These are phyloP conservation scores for Syrrhaptes paradoxus DNA, from an alignment of 2,113 vertebrate genomes.

Conservation along the genomic window DNA sequence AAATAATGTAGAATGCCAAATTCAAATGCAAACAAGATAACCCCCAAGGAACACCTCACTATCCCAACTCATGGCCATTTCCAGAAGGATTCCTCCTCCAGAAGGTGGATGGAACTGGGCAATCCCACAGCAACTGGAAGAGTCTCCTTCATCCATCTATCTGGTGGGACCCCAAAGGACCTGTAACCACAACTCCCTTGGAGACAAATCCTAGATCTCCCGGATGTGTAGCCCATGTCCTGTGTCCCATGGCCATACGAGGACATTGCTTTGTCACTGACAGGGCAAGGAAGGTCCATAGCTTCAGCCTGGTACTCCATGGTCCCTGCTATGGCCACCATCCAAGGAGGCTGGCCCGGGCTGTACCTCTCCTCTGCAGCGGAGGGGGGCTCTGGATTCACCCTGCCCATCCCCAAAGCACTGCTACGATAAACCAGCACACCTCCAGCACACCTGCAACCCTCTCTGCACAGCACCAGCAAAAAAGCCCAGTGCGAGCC, in stretches of 20 bases:
- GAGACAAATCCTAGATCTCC: not conserved
- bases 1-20: not conserved
- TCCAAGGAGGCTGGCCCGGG: not conserved
- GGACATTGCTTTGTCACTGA: not conserved
- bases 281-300: not conserved
- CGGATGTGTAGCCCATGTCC: fast-evolving
- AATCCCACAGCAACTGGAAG: not conserved
- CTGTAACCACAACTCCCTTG: not conserved
- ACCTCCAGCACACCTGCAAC: not conserved
- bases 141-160: not conserved
- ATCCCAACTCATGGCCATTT: not conserved
- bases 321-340: not conserved
- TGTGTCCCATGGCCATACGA: not conserved
- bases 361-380: not conserved
- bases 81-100: not conserved
- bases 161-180: not conserved
- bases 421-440: not conserved
- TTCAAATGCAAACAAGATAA: not conserved
- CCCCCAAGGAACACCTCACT: not conserved
- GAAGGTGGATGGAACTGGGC: not conserved
- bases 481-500: fast-evolving
- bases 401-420: not conserved
- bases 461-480: not conserved
- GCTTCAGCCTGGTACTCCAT: not conserved
- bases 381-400: not conserved